Evolutionary conservation across 2,797 vertebrate genomes (phyloP).

Genomic region (Cossypha caffra): DNA sequence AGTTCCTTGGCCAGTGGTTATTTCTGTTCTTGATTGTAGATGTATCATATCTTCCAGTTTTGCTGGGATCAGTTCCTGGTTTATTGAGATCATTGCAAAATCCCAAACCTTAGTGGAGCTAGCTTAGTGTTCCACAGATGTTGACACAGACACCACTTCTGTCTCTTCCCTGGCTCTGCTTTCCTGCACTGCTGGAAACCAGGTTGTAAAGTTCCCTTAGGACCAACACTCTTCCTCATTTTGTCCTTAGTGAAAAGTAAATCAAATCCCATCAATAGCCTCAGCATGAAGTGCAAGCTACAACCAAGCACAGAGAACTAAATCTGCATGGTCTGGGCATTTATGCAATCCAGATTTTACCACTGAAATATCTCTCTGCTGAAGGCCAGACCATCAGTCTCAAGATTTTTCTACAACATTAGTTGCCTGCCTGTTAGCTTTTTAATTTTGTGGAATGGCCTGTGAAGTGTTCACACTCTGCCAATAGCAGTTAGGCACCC

Average conservation of each 20-base stretch:
- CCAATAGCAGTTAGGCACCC: not conserved
- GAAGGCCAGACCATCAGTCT: not conserved
- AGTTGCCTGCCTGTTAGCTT: not conserved
- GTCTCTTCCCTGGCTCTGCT: not conserved
- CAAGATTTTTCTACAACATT: not conserved
- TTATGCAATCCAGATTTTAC: not conserved
- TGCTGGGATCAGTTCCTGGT: not conserved
- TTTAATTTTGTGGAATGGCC: not conserved
- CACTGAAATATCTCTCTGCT: not conserved
- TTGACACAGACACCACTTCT: not conserved
- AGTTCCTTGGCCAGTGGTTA: not conserved
- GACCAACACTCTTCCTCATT: not conserved
- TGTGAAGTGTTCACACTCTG: not conserved
- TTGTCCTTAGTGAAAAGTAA: not conserved
- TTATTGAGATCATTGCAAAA: not conserved
- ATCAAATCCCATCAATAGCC: not conserved
- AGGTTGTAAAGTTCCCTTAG: not conserved
- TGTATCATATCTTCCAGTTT: not conserved
- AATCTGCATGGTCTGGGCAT: not conserved
- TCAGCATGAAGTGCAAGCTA: not conserved
- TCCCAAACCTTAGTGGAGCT: not conserved
- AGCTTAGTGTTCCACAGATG: not conserved
- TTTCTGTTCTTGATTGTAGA: not conserved
- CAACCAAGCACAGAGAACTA: not conserved
- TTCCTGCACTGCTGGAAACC: not conserved